phyloP scores from a whole-genome alignment of 2,888 invertebrate genomes.

The Notodonta dromedarius region DNA sequence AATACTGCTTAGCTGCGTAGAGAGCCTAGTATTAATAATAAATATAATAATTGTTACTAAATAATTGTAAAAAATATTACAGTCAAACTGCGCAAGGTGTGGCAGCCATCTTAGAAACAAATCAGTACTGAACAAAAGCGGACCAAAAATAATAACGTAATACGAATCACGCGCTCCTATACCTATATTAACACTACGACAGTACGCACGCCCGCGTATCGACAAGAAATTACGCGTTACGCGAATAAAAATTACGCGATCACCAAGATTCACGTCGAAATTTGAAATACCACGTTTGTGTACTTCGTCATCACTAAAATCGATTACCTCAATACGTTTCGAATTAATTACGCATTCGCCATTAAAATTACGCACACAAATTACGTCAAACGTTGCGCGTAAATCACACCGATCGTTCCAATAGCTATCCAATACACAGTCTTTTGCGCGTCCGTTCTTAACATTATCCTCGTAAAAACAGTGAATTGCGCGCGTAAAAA shows the following conservation, averaged over 20 bases:
- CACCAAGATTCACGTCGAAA: neutral
- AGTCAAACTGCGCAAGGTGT: constrained; percentile 51
- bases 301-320: constrained; percentile 14
- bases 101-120: constrained; percentile 33
- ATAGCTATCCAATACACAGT: neutral
- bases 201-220: constrained; percentile 41
- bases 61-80: constrained; percentile 55
- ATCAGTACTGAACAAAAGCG: constrained; percentile 75
- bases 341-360: constrained; percentile 28
- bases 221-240: constrained; percentile 21
- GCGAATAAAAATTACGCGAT: constrained; percentile 13
- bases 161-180: constrained; percentile 57
- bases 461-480: neutral
- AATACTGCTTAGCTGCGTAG: constrained; percentile 56
- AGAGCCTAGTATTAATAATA: constrained; percentile 53
- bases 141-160: constrained; percentile 40
- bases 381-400: constrained; percentile 11
- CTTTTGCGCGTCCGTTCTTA: neutral
- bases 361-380: constrained; percentile 22
- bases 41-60: constrained; percentile 42
- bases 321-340: constrained; percentile 8
- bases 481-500: constrained; percentile 15
- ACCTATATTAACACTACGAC: constrained; percentile 48
- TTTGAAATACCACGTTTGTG: neutral
- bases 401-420: neutral